Conservation (phyloP, 1,140 invertebrate genomes). For the Zaprionus capensis region DNA sequence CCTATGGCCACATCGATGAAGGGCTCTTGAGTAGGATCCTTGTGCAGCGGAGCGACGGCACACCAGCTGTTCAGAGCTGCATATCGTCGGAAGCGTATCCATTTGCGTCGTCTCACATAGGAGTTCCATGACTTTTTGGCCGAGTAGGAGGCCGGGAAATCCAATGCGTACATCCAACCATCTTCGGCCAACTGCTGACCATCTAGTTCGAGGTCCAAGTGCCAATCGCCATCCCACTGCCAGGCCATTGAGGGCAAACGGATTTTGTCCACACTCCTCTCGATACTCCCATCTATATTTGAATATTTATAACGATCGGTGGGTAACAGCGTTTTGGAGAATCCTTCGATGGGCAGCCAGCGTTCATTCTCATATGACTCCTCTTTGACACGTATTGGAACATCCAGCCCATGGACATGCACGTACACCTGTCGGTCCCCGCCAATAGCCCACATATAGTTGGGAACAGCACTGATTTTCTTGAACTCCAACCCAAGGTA, state of each 20-base stretch:
- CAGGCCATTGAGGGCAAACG: conserved; percentile 95
- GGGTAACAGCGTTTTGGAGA: conserved; percentile 91
- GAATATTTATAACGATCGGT: conserved; percentile 95
- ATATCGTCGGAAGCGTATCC: conserved; percentile 92
- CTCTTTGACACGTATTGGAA: conserved; percentile 95
- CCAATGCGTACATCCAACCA: conserved; percentile 97
- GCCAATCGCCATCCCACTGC: conserved; percentile 97
- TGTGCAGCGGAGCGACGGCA: conserved; percentile 93
- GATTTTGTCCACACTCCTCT: conserved; percentile 91
- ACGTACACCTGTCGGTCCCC: conserved; percentile 96
- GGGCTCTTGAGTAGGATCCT: conserved; percentile 93
- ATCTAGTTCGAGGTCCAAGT: conserved; percentile 93
- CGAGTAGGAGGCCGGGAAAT: conserved; percentile 94
- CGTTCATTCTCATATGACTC: conserved; percentile 97
- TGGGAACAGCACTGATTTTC: conserved; percentile 91
- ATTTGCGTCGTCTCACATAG: conserved; percentile 94
- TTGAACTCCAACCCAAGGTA: conserved; percentile 94
- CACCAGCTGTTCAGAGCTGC: conserved; percentile 96
- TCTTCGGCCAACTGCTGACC: conserved; percentile 94
- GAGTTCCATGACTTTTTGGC: conserved; percentile 95
- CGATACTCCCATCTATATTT: conserved; percentile 91
- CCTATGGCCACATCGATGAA: conserved; percentile 92
- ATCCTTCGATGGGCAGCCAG: conserved; percentile 96
- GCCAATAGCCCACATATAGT: conserved; percentile 95
- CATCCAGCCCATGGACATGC: conserved; percentile 93